Evolutionary conservation across 2,113 vertebrate species (phyloP), one percentile per base, ranked within the genome.

Genomic region (Elanus axillaris): DNA sequence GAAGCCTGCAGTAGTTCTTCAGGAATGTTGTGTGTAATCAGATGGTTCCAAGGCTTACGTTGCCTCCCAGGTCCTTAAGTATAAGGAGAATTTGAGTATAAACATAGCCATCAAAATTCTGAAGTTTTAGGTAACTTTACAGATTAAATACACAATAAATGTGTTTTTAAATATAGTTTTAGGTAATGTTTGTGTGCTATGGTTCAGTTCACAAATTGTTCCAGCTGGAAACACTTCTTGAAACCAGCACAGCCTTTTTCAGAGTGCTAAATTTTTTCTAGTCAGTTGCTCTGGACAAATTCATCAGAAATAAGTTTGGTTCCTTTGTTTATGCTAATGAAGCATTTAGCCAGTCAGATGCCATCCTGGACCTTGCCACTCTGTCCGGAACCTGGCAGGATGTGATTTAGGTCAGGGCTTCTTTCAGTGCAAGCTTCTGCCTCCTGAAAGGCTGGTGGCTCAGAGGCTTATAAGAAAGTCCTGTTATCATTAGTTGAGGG

Each of bases 321-420:
- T 56, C 27, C 29, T 66, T 19, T 66, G 13, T 66, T 56, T 26
- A 9, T 53, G 80, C 77, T 82, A 42, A 62, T 1, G 8, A 94
- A 72, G 48, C 36, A 23, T 88, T 91, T 56, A 78, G 47, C 38
- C 13, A 20, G 67, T 85, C 56, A 53, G 5, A 76, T 69, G 76
- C 21, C 59, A 79, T 71, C 58, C 58, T 59, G 50, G 83, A 59
- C 74, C 78, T 73, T 77, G 32, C 42, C 3, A 6, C 43, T 73
- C 83, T 59, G 48, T 53, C 82, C 0, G 3, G 59, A 96, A 62
- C 42, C 74, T 93, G 72, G 73, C n/a, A 53, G 52, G 72, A 84
- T 2, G 12, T 5, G 6, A 93, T 97, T 94, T 91, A 95, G 94
- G 93, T 91, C 93, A 95, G 45, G 66, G 17, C n/a, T 93, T 56